A percentile compares a stretch with the other conserved stretches of the same genome.
phyloP scores from a whole-genome alignment of 2,113 vertebrate genomes.

The Tychaedon coryphoeus region DNA sequence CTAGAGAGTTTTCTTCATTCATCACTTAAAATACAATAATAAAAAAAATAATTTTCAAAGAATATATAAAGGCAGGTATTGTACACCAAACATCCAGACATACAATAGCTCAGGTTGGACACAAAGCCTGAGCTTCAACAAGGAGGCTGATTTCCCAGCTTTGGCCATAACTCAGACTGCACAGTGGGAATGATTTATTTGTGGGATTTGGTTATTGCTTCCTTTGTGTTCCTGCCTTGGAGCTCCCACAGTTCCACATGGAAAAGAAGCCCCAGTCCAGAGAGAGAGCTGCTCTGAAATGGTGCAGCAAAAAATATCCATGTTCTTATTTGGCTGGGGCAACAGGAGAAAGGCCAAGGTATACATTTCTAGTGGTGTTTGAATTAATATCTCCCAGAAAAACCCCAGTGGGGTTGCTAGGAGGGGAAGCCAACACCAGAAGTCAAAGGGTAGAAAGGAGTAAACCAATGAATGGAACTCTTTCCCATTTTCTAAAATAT shows the following conservation, averaged over 20 bases:
- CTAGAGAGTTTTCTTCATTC: not conserved
- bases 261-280: not conserved
- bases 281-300: not conserved
- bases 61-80: not conserved
- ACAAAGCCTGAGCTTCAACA: not conserved
- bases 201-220: not conserved
- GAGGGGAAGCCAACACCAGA: not conserved
- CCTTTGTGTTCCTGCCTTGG: not conserved
- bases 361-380: not conserved
- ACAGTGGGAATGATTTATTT: not conserved
- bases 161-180: not conserved
- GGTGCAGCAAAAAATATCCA: not conserved
- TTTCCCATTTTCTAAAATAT: not conserved
- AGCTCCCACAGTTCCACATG: not conserved
- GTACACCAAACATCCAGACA: not conserved
- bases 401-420: not conserved
- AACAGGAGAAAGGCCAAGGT: not conserved
- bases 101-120: not conserved
- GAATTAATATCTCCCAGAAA: not conserved
- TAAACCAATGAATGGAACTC: not conserved
- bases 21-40: not conserved
- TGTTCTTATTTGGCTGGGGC: not conserved
- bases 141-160: not conserved
- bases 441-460: not conserved
- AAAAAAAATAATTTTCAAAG: not conserved